These are phyloP conservation scores for Scalopus aquaticus DNA, from an alignment of 2,113 vertebrate genomes.

Conservation along the genomic window DNA sequence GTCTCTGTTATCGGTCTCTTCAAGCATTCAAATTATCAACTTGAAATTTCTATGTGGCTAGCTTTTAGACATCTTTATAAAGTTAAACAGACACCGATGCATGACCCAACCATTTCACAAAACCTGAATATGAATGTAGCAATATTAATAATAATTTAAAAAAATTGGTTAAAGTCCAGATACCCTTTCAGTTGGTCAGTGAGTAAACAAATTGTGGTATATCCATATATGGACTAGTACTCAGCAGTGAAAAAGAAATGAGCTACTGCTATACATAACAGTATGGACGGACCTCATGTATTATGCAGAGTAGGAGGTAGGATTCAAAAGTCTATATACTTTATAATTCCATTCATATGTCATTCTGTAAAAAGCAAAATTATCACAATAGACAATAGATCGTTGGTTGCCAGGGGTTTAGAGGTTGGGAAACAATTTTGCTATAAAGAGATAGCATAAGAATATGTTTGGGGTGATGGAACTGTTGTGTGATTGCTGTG, in stretches of 20 bases:
- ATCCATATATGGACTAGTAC: not conserved
- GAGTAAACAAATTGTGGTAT: not conserved
- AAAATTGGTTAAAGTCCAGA: not conserved
- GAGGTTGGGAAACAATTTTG: not conserved
- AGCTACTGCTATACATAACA: not conserved
- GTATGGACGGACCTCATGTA: not conserved
- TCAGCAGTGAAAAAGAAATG: not conserved
- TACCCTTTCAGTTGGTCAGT: not conserved
- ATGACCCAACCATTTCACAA: not conserved
- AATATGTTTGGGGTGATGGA: not conserved
- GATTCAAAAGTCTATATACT: not conserved
- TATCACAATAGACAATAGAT: not conserved
- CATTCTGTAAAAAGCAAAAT: not conserved
- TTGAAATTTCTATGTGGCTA: not conserved
- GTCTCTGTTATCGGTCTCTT: not conserved
- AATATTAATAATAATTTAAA: slow-evolving; percentile 22
- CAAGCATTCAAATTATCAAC: not conserved
- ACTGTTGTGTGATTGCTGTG: not conserved
- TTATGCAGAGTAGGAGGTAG: not conserved
- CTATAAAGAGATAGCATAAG: not conserved
- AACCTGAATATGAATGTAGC: not conserved
- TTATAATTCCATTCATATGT: not conserved
- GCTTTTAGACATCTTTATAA: not conserved
- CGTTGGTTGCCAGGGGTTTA: not conserved
- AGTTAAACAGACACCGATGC: not conserved